Evolutionary conservation across 2,888 invertebrate genomes (phyloP), one percentile per base, ranked within the genome.

Genomic region (Oxytorus armatus): DNA sequence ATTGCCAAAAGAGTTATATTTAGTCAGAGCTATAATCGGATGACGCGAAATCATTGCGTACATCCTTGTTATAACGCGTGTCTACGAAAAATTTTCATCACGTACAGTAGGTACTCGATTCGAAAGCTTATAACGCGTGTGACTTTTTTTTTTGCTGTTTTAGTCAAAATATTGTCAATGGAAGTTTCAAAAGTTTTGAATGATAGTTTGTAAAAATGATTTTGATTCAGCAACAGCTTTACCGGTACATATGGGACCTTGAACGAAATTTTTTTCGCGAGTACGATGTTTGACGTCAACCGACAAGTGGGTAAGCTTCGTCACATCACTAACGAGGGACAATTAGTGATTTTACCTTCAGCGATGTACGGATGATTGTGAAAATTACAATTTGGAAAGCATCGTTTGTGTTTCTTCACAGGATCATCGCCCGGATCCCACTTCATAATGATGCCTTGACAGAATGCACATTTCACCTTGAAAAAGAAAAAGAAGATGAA

Each of bases 401-500:
- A 93, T 68, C 93, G 90, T 88, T 93, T 93, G 88, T 97, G 97
- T 84, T 96, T 95, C 84, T 92, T 92, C 80, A 95, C 93, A 0
- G 96, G 96, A 85, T 94, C 92, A 90, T 94, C 96, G 85, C 95
- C 95, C n/a, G 92, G 92, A 87, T 94, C 94, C 94, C 96, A 96
- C 39, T 93, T 92, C 66, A 72, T 90, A 7, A 95, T 93, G 44
- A 96, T 92, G 1, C 96, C 96, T 49, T 95, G 94, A 86, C 98
- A 98, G 93, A 95, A 97, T 0, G 96, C 96, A 91, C 98, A 98
- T 81, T 96, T 94, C 0, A 97, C 96, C 89, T 29, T n/a, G 3
- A 10, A 39, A 57, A 33, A n/a, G 47, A 49, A 25, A 1, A 4
- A 14, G 18, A 21, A 16, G 10, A 16, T 10, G 1, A 65, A 42